Evolutionary conservation across 2,888 invertebrate genomes (phyloP), one percentile per base, ranked within the genome.

Genomic region (Lysandra bellargus): DNA sequence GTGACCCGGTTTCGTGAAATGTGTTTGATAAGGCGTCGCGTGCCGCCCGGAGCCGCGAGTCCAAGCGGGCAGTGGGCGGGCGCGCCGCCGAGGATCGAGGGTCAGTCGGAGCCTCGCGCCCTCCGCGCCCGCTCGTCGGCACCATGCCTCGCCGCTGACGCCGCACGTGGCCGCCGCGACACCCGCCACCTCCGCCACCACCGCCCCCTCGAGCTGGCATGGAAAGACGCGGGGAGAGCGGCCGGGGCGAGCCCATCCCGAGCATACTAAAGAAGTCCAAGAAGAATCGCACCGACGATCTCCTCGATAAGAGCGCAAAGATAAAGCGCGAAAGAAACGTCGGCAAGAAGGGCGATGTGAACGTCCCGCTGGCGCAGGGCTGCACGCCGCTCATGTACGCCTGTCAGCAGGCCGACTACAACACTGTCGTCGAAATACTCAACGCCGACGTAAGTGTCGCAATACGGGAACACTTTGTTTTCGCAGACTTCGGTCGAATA

Each of bases 361-460:
- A 85, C 86, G 86, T 90, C 80, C 90, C 92, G 85, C 90, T 96
- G 85, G 94, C 94, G 84, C 95, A 95, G 87, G 97, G 98, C 86
- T 97, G 98, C 90, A 97, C 98, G 83, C 96, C 96, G 85, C 96
- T 98, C 87, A 98, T 98, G 98, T 97, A 98, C 94, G 98, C 98
- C 86, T 98, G 98, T 89, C 98, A 98, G 92, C 98, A 98, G 89
- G 97, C 97, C 78, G 96, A 97, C 93, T 96, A 97, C 89, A 95
- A 96, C 83, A 95, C 96, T 84, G 97, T 98, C 83, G 95, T 97
- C 84, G 96, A 96, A 85, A 96, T 97, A 84, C 95, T 98, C 85
- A 96, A 96, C 86, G 96, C 96, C 87, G 97, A 97, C 95, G 97
- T 97, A 95, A 95, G 95, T 95, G 84, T 44, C 61, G 33, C 72